Evolutionary conservation across 2,797 vertebrate genomes (phyloP), one percentile per base, ranked within the genome.

Genomic region (Notolepis coatsorum): DNA sequence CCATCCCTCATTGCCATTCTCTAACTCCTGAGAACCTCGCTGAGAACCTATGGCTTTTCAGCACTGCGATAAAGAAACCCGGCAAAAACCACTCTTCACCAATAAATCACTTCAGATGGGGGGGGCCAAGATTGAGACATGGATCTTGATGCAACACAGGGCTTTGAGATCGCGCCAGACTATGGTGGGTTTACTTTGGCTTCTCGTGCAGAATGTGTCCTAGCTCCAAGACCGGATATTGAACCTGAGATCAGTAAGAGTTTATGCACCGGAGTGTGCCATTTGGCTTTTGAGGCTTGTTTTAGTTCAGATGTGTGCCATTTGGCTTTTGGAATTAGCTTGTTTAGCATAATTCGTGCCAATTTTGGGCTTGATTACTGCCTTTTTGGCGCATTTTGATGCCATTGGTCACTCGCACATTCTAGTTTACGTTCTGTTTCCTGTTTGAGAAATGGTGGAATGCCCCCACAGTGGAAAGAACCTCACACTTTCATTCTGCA

Each of bases 141-240:
- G 56, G 64, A 70, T 82, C 67, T 79, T 57, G 65, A 82, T 79
- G 54, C 68, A 59, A 80, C 55, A 58, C 54, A 62, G 55, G 27
- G 41, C 53, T 77, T 72, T 61, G 59, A 68, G 74, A 78, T 39
- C 24, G 55, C 37, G 58, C 73, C 75, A 82, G 68, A 20, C 55
- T 71, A 54, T 67, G 42, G 50, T 52, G 7, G 58, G 77, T 89
- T 89, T 85, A 70, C 61, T 84, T 88, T 88, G 84, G 81, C 79
- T 58, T 9, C 53, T 18, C 15, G 43, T 55, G n/a, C 27, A 62
- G 58, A 80, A 50, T 67, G 42, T 75, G 62, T 63, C 61, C 65
- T 73, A 46, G 61, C 68, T 79, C 60, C 28, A 61, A 53, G 63
- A 51, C 38, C 71, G 68, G 57, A 73, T 70, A 56, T 73, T 77